These are phyloP conservation scores for Horisme vitalbata DNA, from an alignment of 2,888 invertebrate species.

Conservation along the genomic window DNA sequence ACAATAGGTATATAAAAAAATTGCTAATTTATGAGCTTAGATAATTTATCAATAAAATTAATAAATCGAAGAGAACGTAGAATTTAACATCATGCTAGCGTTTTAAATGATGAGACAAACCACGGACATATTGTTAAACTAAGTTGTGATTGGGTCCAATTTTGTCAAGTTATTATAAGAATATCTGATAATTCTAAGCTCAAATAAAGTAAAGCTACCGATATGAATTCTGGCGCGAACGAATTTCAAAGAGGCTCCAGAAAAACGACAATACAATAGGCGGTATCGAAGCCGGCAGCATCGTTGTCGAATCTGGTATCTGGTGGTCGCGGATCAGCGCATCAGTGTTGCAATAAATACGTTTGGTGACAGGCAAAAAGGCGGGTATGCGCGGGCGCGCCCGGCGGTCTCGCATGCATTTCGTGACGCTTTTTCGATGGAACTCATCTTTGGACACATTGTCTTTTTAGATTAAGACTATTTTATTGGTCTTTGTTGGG, in stretches of 20 bases:
- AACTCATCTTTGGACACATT: constrained; percentile 59
- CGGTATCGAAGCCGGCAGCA: constrained; percentile 62
- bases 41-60: too few relatives aligned
- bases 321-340: constrained; percentile 46
- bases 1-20: too few relatives aligned
- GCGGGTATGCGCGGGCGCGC: constrained; percentile 66
- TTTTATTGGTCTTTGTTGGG: constrained; percentile 37
- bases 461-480: constrained; percentile 39
- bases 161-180: background rate
- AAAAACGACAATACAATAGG: constrained; percentile 69
- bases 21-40: too few relatives aligned
- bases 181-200: background rate
- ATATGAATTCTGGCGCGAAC: constrained; percentile 61
- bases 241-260: constrained; percentile 53
- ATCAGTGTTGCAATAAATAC: constrained; percentile 76
- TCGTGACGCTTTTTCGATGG: constrained; percentile 61
- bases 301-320: constrained; percentile 73
- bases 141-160: too few relatives aligned
- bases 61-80: too few relatives aligned
- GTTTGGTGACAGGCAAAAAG: constrained; percentile 69
- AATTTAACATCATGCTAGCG: too few relatives aligned
- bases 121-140: too few relatives aligned
- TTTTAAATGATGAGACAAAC: too few relatives aligned
- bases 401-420: constrained; percentile 61
- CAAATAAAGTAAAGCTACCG: constrained; percentile 48